Percentiles rank a stretch among this genome's conserved stretches.
Conservation (phyloP, 2,797 vertebrate genomes). For the Microctenopoma lineatum region DNA sequence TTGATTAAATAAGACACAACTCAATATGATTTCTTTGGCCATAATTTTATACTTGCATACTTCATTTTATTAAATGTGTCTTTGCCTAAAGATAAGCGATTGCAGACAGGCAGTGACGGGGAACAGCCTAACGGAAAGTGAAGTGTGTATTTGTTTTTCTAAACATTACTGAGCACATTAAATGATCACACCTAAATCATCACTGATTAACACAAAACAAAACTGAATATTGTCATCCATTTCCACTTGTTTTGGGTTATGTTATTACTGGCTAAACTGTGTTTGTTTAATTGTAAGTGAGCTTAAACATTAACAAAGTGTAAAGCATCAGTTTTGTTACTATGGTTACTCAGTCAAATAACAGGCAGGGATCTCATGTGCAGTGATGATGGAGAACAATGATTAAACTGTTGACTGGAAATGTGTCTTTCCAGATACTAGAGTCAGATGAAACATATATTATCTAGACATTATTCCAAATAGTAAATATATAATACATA, state of each 20-base stretch:
- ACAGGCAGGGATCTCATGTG: neutral
- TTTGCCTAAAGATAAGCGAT: neutral
- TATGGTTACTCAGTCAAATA: slow-evolving; percentile 36
- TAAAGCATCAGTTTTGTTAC: slow-evolving; percentile 42
- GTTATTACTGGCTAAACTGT: slow-evolving; percentile 30
- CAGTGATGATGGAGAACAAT: slow-evolving; percentile 4
- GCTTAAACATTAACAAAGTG: slow-evolving; percentile 42
- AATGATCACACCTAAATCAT: slow-evolving; percentile 18
- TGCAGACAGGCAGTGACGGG: neutral
- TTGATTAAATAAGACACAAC: slow-evolving; percentile 1
- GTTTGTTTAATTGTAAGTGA: slow-evolving; percentile 47
- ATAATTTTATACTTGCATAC: neutral
- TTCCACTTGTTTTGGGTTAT: slow-evolving; percentile 38
- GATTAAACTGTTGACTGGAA: neutral
- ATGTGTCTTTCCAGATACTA: neutral
- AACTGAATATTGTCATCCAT: neutral
- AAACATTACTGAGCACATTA: slow-evolving; percentile 5
- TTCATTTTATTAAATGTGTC: neutral
- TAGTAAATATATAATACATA: neutral
- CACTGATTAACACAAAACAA: slow-evolving; percentile 17
- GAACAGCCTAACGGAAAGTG: neutral
- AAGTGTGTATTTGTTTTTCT: neutral
- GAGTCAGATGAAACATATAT: neutral
- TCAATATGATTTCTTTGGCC: neutral
- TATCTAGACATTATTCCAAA: neutral